Base-by-base conservation (phyloP, 2,888 invertebrate species). In the Automeris io region DNA sequence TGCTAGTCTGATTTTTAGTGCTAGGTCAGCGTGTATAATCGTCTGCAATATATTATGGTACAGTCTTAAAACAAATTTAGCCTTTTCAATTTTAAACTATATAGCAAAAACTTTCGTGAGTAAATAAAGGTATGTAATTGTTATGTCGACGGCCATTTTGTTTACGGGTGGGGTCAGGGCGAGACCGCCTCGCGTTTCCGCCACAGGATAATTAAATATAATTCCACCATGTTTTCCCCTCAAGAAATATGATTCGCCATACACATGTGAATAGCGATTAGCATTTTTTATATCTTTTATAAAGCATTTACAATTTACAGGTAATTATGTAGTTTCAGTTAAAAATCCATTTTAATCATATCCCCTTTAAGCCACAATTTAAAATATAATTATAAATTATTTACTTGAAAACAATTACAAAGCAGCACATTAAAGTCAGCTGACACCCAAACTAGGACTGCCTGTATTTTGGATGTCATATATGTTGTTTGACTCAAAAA, bases 161-260 rank as follows among this genome's bases (percentile, higher is more conserved):
- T 68, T 66, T 56, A 65, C 82, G 80, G 85, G 85, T 75, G 82
- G 85, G 85, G 83, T 83, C 81, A 82, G 61, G 54, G 46, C 63
- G 82, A 81, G 73, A 80, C 85, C 86, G 85, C 86, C 86, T 83
- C 51, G 68, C 70, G 61, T 76, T 83, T 83, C 85, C 85, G 82
- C 71, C 46, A 66, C 63, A 54, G 76, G 69, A 82, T 82, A 85
- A 83, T 86, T 85, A 85, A 82, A 79, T 80, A 75, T 75, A 74
- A 75, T 82, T 82, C 83, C 79, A 79, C 83, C 69, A 75, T 54
- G 51, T 54, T 61, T 72, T 72, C 78, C 78, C 79, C 70, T 71
- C 57, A 67, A 65, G 59, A 65, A 69, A 63, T 69, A 66, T 69
- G 70, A 64, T 75, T 70, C 68, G 66, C 60, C 57, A 46, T 69